Percentiles rank a stretch among this genome's conserved stretches.
Evolutionary conservation across 2,113 vertebrate genomes (phyloP).

Genomic region (Ellobius talpinus): DNA sequence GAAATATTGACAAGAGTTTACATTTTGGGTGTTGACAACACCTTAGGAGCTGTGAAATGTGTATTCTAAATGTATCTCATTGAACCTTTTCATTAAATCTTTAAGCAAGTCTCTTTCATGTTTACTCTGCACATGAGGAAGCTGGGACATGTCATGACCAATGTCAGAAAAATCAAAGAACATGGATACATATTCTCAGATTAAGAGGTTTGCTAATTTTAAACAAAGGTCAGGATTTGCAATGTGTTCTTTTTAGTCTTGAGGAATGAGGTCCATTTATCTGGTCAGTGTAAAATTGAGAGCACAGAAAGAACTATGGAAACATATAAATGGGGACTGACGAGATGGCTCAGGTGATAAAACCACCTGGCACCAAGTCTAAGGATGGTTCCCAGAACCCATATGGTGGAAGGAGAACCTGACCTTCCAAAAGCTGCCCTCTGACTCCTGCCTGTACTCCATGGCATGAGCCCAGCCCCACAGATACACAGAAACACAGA

Average conservation of each 20-base stretch:
- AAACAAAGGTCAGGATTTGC: accelerated
- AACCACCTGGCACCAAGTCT: neutral
- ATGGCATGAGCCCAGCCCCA: neutral
- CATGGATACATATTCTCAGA: neutral
- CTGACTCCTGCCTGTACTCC: neutral
- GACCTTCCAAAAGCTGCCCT: neutral
- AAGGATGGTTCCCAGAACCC: neutral
- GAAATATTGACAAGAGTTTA: neutral
- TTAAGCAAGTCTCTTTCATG: neutral
- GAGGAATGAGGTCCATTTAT: neutral
- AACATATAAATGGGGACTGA: neutral
- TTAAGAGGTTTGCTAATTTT: neutral
- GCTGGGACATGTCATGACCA: neutral
- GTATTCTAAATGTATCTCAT: neutral
- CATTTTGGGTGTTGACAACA: neutral
- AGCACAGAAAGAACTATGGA: neutral
- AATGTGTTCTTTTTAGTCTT: neutral
- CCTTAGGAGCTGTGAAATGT: neutral
- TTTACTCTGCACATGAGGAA: neutral
- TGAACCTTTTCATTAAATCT: neutral
- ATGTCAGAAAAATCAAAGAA: neutral
- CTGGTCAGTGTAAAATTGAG: neutral
- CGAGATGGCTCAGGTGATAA: neutral
- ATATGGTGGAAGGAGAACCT: neutral
- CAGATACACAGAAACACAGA: neutral